Percentiles rank a stretch among this genome's conserved stretches.
phyloP scores from a whole-genome alignment of 1,140 invertebrate species.

The Arctopsyche grandis region DNA sequence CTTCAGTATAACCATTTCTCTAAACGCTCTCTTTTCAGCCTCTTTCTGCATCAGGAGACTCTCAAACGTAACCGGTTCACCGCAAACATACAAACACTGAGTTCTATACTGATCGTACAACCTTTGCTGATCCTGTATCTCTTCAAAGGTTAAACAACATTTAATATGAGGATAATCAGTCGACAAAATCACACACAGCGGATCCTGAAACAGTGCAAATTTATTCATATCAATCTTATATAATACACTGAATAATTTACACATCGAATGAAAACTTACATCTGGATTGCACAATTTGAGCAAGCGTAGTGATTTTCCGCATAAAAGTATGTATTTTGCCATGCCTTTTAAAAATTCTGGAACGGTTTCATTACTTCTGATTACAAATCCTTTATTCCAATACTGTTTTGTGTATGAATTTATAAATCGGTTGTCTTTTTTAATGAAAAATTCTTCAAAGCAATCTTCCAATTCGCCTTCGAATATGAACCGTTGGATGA shows the following conservation, averaged over 20 bases:
- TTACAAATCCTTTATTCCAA: slow-evolving; percentile 70
- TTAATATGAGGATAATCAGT: slow-evolving; percentile 66
- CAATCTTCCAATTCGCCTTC: slow-evolving; percentile 70
- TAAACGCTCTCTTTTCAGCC: slow-evolving; percentile 63
- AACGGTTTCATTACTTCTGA: slow-evolving; percentile 64
- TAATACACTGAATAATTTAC: not conserved
- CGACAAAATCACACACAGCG: slow-evolving; percentile 66
- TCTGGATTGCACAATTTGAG: slow-evolving; percentile 70
- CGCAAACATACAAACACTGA: slow-evolving; percentile 63
- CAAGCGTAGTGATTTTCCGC: slow-evolving; percentile 70
- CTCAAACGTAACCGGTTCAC: slow-evolving; percentile 61
- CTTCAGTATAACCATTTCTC: slow-evolving; percentile 63
- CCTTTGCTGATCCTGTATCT: slow-evolving; percentile 66
- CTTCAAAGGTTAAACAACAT: slow-evolving; percentile 67
- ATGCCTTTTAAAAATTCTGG: slow-evolving; percentile 68
- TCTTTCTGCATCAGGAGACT: slow-evolving; percentile 62
- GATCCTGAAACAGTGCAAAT: slow-evolving; percentile 62
- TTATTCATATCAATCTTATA: not conserved
- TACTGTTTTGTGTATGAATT: slow-evolving; percentile 67
- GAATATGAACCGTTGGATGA: slow-evolving; percentile 73
- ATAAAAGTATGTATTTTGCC: slow-evolving; percentile 68
- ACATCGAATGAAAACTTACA: slow-evolving; percentile 59
- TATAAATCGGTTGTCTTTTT: slow-evolving; percentile 65
- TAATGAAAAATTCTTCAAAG: slow-evolving; percentile 72
- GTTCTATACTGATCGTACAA: slow-evolving; percentile 66